phyloP scores from a whole-genome alignment of 1,140 invertebrate genomes.

The Bombus confusus region DNA sequence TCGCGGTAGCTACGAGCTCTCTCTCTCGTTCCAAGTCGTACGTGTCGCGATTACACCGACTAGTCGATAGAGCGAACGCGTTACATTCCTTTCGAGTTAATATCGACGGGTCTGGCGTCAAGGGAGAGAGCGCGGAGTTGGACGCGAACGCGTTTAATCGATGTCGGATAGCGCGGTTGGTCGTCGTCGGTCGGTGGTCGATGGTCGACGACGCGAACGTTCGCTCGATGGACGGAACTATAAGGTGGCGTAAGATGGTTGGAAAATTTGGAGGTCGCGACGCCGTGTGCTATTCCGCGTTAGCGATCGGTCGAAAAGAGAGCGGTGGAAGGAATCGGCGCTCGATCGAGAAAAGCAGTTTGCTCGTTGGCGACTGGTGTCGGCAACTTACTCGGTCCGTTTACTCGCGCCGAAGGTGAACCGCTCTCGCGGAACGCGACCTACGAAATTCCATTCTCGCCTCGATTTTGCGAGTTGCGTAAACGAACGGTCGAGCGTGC shows the following conservation, averaged over 20 bases:
- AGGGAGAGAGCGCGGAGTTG: not conserved
- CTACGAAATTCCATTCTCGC: constrained; percentile 31
- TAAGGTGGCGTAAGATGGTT: not conserved
- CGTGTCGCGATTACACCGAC: not conserved
- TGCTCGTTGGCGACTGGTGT: too few relatives aligned
- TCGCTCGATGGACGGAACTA: not conserved
- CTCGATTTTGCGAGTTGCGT: constrained; percentile 1
- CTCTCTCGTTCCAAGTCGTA: too few relatives aligned
- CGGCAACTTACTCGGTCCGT: not conserved
- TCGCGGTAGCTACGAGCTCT: too few relatives aligned
- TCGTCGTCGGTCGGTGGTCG: too few relatives aligned
- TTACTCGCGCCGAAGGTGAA: constrained; percentile 29
- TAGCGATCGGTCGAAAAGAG: not conserved
- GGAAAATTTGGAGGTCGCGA: not conserved
- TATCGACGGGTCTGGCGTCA: not conserved
- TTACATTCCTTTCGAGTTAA: constrained; percentile 53
- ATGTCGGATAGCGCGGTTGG: not conserved
- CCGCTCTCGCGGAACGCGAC: constrained; percentile 23
- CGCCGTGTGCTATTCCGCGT: not conserved
- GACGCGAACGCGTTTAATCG: not conserved
- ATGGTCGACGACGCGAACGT: not conserved
- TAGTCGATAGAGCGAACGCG: constrained; percentile 27
- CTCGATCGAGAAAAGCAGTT: too few relatives aligned
- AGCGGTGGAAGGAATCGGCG: too few relatives aligned
- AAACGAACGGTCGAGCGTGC: not conserved